Percentiles rank a stretch among this genome's conserved stretches.
phyloP scores from a whole-genome alignment of 2,113 vertebrate genomes.

The Pelvicachromis taeniatus region DNA sequence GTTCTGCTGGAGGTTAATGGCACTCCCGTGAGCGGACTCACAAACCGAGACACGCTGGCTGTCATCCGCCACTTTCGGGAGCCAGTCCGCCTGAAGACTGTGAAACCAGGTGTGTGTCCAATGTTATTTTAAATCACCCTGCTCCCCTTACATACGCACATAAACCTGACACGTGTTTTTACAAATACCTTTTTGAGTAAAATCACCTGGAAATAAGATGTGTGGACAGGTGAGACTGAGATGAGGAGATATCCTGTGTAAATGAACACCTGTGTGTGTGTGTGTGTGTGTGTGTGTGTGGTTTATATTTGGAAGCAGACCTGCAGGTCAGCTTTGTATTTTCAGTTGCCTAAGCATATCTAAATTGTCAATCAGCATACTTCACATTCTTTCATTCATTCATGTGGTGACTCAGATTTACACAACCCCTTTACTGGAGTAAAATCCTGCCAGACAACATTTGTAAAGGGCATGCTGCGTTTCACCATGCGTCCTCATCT shows the following conservation, averaged over 20 bases:
- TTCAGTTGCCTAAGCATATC: background rate
- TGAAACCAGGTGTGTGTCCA: constrained; percentile 82
- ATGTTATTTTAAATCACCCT: background rate
- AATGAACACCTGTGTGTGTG: background rate
- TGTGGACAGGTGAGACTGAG: background rate
- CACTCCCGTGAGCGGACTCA: constrained; percentile 93
- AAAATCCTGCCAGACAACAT: background rate
- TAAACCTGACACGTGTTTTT: background rate
- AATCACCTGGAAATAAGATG: background rate
- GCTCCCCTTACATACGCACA: background rate
- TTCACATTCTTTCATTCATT: background rate
- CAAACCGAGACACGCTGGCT: constrained; percentile 88
- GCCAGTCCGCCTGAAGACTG: constrained; percentile 89
- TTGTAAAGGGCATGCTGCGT: background rate
- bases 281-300: background rate
- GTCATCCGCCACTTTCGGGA: constrained; percentile 93
- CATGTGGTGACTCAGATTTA: background rate
- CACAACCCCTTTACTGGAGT: background rate
- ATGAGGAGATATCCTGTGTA: background rate
- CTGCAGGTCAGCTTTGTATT: background rate
- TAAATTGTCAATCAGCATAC: background rate
- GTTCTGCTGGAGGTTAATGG: constrained; percentile 95
- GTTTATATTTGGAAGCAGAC: background rate
- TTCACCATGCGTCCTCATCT: background rate
- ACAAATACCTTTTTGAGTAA: background rate